These are phyloP conservation scores for Epiblema foenella DNA, from an alignment of 2,888 invertebrate species.

Conservation along the genomic window DNA sequence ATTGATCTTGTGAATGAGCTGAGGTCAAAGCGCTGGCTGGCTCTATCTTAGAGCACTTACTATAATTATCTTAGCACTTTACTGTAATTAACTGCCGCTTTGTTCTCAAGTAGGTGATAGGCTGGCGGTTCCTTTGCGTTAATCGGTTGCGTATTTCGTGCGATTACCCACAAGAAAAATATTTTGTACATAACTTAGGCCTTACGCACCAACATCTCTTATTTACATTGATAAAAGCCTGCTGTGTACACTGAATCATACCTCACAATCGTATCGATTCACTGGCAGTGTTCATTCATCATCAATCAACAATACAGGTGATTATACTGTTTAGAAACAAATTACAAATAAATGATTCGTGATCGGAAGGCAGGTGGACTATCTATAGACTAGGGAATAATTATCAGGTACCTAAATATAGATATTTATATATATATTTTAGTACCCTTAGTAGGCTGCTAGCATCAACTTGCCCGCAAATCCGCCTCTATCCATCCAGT, in stretches of 20 bases:
- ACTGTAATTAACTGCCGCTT: conserved; percentile 37
- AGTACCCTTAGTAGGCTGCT: neutral
- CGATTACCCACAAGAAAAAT: no score
- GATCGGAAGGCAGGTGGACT: neutral
- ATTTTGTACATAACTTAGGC: no score
- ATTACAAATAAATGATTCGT: neutral
- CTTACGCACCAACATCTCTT: neutral
- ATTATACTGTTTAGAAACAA: conserved; percentile 5
- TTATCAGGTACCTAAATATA: neutral
- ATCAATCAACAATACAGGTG: conserved; percentile 10
- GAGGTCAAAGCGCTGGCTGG: conserved; percentile 30
- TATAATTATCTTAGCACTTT: conserved; percentile 38
- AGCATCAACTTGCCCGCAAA: neutral
- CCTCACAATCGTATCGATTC: conserved; percentile 20
- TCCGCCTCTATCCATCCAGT: neutral
- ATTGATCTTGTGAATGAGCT: conserved; percentile 27
- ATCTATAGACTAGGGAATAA: neutral
- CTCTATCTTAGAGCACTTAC: conserved; percentile 24
- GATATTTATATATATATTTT: neutral
- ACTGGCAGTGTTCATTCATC: conserved; percentile 14
- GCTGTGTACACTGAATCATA: conserved; percentile 19
- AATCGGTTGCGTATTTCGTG: conserved; percentile 14
- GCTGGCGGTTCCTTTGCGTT: conserved; percentile 8
- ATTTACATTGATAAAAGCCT: conserved; percentile 20
- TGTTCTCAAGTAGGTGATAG: conserved; percentile 34